phyloP scores from a whole-genome alignment of 2,113 vertebrate genomes.

The Chionomys nivalis region DNA sequence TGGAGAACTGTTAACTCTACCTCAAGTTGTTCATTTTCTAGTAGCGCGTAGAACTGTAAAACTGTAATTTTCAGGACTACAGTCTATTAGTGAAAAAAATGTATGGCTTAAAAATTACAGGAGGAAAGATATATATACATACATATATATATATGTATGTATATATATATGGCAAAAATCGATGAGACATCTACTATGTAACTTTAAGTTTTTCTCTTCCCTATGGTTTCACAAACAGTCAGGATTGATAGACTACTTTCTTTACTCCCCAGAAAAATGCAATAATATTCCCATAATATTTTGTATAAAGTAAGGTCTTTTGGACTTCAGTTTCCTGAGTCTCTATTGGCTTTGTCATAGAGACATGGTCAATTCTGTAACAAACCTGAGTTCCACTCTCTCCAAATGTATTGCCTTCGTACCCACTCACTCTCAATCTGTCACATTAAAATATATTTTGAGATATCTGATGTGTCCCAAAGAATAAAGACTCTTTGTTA shows the following conservation, averaged over 20 bases:
- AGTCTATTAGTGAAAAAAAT: neutral
- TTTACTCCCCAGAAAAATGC: neutral
- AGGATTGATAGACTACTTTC: too few species aligned
- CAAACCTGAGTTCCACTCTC: neutral
- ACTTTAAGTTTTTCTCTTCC: neutral
- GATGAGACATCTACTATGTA: neutral
- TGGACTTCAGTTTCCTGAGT: neutral
- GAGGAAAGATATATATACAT: neutral
- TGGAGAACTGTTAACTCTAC: neutral
- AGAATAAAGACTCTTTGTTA: neutral
- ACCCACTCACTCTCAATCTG: neutral
- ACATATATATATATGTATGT: too few species aligned
- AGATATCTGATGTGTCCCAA: neutral
- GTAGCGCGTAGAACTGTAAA: neutral
- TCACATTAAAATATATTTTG: neutral
- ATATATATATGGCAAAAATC: neutral
- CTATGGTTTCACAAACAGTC: accelerated
- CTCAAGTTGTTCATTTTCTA: neutral
- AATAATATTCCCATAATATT: neutral
- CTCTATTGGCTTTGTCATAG: neutral
- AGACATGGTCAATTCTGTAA: neutral
- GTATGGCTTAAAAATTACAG: neutral
- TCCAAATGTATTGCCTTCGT: neutral
- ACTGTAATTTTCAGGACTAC: neutral
- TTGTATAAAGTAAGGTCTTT: neutral